phyloP scores from a whole-genome alignment of 2,888 invertebrate species.

The Andrena chrysosceles region DNA sequence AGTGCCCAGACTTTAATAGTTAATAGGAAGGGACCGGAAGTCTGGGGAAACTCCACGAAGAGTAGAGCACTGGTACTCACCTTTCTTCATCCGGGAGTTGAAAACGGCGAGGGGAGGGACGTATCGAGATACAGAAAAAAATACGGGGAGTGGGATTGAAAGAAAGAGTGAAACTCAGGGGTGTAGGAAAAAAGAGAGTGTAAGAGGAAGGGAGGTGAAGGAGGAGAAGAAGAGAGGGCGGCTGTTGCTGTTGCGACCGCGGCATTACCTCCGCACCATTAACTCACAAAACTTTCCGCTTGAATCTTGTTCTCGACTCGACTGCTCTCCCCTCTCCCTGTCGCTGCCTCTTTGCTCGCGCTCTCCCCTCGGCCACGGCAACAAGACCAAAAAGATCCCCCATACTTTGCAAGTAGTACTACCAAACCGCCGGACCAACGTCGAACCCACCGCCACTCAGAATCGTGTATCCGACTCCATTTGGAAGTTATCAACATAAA shows the following conservation, averaged over 20 bases:
- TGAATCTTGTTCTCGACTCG: slow-evolving; percentile 84
- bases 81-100: slow-evolving; percentile 42
- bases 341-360: slow-evolving; percentile 45
- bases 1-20: slow-evolving; percentile 47
- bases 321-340: slow-evolving; percentile 65
- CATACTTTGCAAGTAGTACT: slow-evolving; percentile 78
- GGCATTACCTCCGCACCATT: slow-evolving; percentile 84
- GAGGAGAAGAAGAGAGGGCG: slow-evolving; percentile 70
- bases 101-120: slow-evolving; percentile 25
- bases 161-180: slow-evolving; percentile 48
- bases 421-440: slow-evolving; percentile 72
- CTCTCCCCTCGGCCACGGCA: slow-evolving; percentile 57
- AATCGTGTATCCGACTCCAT: slow-evolving; percentile 79
- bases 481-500: slow-evolving; percentile 82
- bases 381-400: slow-evolving; percentile 80
- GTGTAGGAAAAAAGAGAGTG: background rate
- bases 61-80: slow-evolving; percentile 32
- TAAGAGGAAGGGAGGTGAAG: slow-evolving; percentile 59
- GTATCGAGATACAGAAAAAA: slow-evolving; percentile 43
- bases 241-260: slow-evolving; percentile 84
- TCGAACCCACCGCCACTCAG: slow-evolving; percentile 67
- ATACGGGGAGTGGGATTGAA: slow-evolving; percentile 33
- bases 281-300: slow-evolving; percentile 85
- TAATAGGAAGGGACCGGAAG: slow-evolving; percentile 21
- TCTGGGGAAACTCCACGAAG: slow-evolving; percentile 33